These are phyloP conservation scores for Pterobdella sp. DNA, from an alignment of 2,888 invertebrate genomes.

Conservation along the genomic window DNA sequence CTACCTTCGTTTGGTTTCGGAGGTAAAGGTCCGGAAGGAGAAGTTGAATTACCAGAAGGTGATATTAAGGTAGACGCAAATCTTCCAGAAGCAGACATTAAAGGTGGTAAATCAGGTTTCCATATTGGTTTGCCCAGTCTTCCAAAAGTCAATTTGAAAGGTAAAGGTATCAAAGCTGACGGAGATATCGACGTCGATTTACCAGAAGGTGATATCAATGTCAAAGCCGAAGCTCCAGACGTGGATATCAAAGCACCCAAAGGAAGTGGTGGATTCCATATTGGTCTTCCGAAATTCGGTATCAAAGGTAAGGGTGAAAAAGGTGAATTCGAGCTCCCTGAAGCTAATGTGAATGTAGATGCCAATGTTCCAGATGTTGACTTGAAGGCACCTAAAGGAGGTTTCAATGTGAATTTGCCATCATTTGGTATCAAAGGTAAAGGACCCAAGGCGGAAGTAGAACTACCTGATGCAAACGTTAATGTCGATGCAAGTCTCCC, in stretches of 20 bases:
- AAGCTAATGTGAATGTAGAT: constrained; percentile 18
- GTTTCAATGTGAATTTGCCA: constrained; percentile 21
- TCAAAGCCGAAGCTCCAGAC: constrained; percentile 7
- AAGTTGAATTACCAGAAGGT: constrained; percentile 17
- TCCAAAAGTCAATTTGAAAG: constrained; percentile 16
- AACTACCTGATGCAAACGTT: constrained; percentile 9
- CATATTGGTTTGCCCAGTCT: constrained; percentile 13
- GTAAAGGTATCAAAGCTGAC: constrained; percentile 12
- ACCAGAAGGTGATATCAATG: constrained; percentile 20
- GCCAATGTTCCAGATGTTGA: constrained; percentile 21
- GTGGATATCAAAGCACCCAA: constrained; percentile 16
- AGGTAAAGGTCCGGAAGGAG: constrained; percentile 11
- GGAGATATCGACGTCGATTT: constrained; percentile 6
- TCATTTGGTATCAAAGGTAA: constrained; percentile 24
- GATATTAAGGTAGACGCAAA: background rate
- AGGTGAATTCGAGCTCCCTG: constrained; percentile 22
- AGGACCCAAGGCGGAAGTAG: constrained; percentile 20
- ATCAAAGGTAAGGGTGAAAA: constrained; percentile 18
- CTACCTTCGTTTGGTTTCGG: constrained; percentile 13
- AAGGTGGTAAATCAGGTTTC: constrained; percentile 17
- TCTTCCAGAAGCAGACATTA: background rate
- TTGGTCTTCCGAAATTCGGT: constrained; percentile 16
- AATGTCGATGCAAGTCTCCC: constrained; percentile 11
- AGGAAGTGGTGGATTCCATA: constrained; percentile 24
- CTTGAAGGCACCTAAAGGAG: constrained; percentile 17